phyloP scores from a whole-genome alignment of 2,113 vertebrate genomes.

The Strix aluco region DNA sequence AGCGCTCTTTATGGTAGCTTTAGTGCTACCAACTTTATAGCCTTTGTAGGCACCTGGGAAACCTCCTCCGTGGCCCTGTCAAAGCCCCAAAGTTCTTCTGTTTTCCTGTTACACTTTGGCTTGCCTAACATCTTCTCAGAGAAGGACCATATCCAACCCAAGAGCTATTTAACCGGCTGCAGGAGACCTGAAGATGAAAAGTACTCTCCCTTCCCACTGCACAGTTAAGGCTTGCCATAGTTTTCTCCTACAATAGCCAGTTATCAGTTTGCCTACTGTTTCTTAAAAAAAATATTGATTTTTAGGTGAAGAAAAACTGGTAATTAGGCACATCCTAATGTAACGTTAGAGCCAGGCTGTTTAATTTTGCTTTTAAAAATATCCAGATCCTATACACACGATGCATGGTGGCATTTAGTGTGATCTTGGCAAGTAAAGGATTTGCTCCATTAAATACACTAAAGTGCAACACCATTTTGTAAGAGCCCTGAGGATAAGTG shows the following conservation, averaged over 20 bases:
- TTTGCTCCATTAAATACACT: neutral
- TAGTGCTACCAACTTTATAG: neutral
- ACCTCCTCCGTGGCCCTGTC: neutral
- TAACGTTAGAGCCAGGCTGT: neutral
- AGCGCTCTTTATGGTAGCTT: neutral
- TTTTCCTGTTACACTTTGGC: neutral
- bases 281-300: neutral
- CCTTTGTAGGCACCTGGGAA: slow-evolving; percentile 3
- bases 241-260: neutral
- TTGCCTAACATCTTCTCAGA: neutral
- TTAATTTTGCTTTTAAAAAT: neutral
- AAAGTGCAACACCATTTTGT: neutral
- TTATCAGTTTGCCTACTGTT: neutral
- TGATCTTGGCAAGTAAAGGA: neutral
- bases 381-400: neutral
- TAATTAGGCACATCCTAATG: neutral
- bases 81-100: neutral
- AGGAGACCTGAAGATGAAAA: neutral
- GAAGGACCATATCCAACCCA: neutral
- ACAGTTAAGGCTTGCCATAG: neutral
- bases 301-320: neutral
- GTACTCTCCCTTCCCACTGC: neutral
- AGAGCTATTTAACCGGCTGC: neutral
- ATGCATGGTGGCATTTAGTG: neutral
- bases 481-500: neutral